Evolutionary conservation across 2,888 invertebrate genomes (phyloP), one percentile per base, ranked within the genome.

Genomic region (Thereva unica): DNA sequence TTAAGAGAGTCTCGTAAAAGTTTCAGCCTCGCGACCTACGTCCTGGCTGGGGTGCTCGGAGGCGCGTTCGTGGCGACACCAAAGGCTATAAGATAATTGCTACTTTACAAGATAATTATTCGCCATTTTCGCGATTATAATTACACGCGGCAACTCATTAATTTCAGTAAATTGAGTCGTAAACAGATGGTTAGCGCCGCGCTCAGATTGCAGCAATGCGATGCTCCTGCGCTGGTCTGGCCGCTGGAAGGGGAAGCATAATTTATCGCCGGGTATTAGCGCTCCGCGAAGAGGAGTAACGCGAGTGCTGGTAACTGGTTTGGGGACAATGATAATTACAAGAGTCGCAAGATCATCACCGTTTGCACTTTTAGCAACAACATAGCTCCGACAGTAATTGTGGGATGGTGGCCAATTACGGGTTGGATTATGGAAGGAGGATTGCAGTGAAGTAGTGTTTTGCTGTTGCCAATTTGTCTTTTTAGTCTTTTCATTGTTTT

Each of bases 61-160:
- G 35, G 12, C 42, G 38, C 47, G 35, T 61, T 50, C 47, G 45
- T 23, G 57, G 55, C 54, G 35, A 12, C 53, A 56, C 66, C 44
- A 42, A 66, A 44, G 68, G 66, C 64, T 57, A 64, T 54, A 68
- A 57, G 34, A 56, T 68, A 68, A 68, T 68, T 68, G 68, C 66
- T 68, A 66, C 66, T 66, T 68, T 56, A 57, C 66, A 56, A 66
- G 66, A 66, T 52, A 66, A 66, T 68, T 68, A 66, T 64, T 63
- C 44, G 64, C 61, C 66, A 63, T 68, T 68, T 68, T 66, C 68
- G 64, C 68, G 68, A 68, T 66, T 68, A 68, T 68, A 66, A 68
- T 68, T 64, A 66, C 53, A 57, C 66, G 56, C 57, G 56, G 50
- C 47, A 66, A 53, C 53, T 66, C 68, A 68, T 68, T 68, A 66